These are phyloP conservation scores for Andrena camellia DNA, from an alignment of 2,888 invertebrate species.

Conservation along the genomic window DNA sequence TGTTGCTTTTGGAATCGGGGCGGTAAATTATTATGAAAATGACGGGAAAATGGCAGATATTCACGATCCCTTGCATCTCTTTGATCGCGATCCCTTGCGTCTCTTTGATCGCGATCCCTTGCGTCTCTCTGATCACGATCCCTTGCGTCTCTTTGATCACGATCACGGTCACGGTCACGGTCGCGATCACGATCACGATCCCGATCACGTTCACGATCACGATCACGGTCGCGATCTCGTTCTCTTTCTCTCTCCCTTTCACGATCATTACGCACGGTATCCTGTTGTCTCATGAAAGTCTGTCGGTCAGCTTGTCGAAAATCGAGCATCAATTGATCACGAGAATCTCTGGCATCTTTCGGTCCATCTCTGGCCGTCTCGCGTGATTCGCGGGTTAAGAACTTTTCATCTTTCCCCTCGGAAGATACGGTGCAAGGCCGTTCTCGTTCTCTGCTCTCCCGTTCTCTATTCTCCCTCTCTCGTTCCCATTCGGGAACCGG, in stretches of 20 bases:
- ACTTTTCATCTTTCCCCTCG: constrained; percentile 76
- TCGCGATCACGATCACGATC: constrained; percentile 76
- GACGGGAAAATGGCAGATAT: constrained; percentile 89
- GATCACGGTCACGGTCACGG: constrained; percentile 78
- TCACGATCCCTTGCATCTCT: constrained; percentile 84
- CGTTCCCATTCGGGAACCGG: constrained; percentile 87
- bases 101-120: constrained; percentile 67
- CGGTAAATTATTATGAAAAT: constrained; percentile 93
- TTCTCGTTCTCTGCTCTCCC: constrained; percentile 80
- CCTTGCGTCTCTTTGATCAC: constrained; percentile 84
- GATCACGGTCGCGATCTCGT: constrained; percentile 84
- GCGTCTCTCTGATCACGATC: constrained; percentile 31
- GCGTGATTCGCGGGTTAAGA: constrained; percentile 45
- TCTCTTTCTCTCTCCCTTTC: constrained; percentile 78
- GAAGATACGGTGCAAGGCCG: constrained; percentile 82
- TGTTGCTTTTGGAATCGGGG: constrained; percentile 94
- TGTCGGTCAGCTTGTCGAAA: constrained; percentile 69
- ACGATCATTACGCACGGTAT: constrained; percentile 67
- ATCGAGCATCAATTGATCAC: constrained; percentile 62
- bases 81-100: constrained; percentile 79
- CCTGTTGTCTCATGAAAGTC: constrained; percentile 70
- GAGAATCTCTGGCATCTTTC: constrained; percentile 65
- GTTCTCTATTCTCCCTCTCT: constrained; percentile 84
- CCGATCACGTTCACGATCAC: constrained; percentile 71
- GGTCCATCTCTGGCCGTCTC: constrained; percentile 53